These are phyloP conservation scores for Coccyzus lansbergi DNA, from an alignment of 2,797 vertebrate genomes.

Conservation along the genomic window DNA sequence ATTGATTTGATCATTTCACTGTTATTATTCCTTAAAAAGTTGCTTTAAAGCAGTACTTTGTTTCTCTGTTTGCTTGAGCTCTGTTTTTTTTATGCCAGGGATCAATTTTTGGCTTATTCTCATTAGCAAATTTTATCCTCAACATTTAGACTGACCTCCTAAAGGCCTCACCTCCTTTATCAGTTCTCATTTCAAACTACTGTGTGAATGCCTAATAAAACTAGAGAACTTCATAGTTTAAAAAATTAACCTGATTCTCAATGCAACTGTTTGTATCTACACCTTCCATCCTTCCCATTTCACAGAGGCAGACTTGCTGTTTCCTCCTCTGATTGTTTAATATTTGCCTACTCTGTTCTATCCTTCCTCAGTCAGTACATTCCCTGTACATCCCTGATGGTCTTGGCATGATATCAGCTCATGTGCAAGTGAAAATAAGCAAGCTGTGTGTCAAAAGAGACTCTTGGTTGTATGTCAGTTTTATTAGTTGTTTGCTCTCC, in stretches of 20 bases:
- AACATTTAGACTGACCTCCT: neutral
- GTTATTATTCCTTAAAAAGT: neutral
- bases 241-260: neutral
- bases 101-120: neutral
- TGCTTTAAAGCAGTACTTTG: neutral
- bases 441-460: neutral
- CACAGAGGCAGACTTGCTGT: neutral
- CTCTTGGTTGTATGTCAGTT: neutral
- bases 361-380: neutral
- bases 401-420: neutral
- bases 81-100: neutral
- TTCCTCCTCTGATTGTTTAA: neutral
- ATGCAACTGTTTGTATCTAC: neutral
- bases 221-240: neutral
- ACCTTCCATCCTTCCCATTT: neutral
- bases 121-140: neutral
- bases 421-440: constrained; percentile 17
- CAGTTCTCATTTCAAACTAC: neutral
- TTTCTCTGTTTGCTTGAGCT: neutral
- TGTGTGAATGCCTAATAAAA: neutral
- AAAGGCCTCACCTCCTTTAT: neutral
- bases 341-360: neutral
- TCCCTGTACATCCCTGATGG: neutral
- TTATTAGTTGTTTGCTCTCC: constrained; percentile 34
- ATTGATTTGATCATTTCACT: neutral